Evolutionary conservation across 1,140 invertebrate species (phyloP).

Genomic region (Hylyphantes graminicola): DNA sequence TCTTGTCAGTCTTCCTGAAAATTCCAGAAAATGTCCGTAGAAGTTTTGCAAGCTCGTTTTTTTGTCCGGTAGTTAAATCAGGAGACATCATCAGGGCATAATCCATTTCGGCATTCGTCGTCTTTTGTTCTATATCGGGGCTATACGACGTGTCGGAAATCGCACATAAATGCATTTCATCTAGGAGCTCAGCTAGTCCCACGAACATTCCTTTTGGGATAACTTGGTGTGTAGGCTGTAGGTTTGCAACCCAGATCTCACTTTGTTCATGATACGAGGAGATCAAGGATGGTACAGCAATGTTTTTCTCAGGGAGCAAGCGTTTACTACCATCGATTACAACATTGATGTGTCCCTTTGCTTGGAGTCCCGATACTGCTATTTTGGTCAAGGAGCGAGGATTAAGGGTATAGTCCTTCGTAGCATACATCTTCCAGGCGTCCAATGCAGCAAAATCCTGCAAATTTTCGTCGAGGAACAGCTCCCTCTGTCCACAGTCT

Average conservation of each 20-base stretch:
- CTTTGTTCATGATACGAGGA: background rate
- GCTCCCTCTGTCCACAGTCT: background rate
- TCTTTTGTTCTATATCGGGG: background rate
- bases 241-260: background rate
- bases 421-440: background rate
- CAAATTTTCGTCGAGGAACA: background rate
- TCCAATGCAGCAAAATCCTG: background rate
- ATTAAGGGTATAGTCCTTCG: background rate
- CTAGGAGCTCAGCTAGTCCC: background rate
- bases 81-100: background rate
- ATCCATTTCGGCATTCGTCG: background rate
- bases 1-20: slow-evolving; percentile 1
- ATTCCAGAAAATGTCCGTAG: background rate
- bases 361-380: background rate
- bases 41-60: background rate
- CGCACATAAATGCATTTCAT: background rate
- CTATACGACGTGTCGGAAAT: background rate
- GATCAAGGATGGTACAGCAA: background rate
- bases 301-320: background rate
- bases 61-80: background rate
- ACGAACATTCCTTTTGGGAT: background rate
- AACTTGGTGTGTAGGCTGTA: background rate
- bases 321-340: background rate
- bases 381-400: background rate
- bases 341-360: background rate